These are phyloP conservation scores for Chaenogobius annularis DNA, from an alignment of 2,113 vertebrate genomes.

Conservation along the genomic window DNA sequence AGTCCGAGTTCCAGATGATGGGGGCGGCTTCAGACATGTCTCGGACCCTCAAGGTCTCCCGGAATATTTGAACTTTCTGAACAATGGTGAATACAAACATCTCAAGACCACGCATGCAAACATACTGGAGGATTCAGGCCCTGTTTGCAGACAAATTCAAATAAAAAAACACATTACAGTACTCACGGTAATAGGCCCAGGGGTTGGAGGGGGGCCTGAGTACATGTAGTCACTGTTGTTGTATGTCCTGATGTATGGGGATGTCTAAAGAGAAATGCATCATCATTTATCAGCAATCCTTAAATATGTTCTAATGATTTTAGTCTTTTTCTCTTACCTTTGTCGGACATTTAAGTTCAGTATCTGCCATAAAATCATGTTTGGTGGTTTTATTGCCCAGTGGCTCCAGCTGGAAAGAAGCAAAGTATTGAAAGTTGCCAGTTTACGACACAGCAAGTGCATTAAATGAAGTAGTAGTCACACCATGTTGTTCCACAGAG, in stretches of 20 bases:
- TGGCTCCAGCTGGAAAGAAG: conserved; percentile 81
- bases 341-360: conserved; percentile 78
- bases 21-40: no score
- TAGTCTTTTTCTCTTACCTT: conserved; percentile 66
- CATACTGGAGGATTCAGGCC: not conserved
- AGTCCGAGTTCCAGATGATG: not conserved
- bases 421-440: not conserved
- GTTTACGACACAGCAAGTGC: not conserved
- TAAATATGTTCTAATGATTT: not conserved
- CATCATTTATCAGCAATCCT: not conserved
- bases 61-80: not conserved
- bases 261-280: conserved; percentile 66
- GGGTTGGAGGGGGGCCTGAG: conserved; percentile 59
- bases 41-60: not conserved
- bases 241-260: conserved; percentile 81
- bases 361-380: conserved; percentile 62
- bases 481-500: conserved; percentile 90
- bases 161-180: not conserved
- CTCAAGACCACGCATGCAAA: not conserved
- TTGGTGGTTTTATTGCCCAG: conserved; percentile 75
- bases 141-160: not conserved
- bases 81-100: not conserved
- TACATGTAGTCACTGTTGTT: conserved; percentile 82
- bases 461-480: conserved; percentile 11
- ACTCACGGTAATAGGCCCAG: conserved; percentile 75